Evolutionary conservation across 2,888 invertebrate species (phyloP).

Genomic region (Dichetophora obliterata): DNA sequence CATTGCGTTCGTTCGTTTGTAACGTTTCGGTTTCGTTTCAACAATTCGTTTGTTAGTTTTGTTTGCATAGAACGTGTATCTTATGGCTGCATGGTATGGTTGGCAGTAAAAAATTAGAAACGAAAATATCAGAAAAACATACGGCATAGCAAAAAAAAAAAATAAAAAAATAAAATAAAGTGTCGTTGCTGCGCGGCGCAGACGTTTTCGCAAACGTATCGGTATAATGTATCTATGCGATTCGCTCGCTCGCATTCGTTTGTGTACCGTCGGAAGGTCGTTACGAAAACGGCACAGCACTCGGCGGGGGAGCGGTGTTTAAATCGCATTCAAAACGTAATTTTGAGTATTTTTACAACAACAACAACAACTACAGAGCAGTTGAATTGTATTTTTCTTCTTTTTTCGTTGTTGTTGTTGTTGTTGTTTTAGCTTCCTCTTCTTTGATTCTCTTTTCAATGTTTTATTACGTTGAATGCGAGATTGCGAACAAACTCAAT

Average conservation of each 20-base stretch:
- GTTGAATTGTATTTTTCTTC: conserved; percentile 28
- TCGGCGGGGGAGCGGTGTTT: conserved; percentile 6
- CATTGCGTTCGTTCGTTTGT: conserved; percentile 32
- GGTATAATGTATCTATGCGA: conserved; percentile 8
- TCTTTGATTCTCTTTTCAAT: conserved; percentile 43
- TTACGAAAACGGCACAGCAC: background rate
- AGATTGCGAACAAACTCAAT: conserved; percentile 43
- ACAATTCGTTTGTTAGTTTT: conserved; percentile 39
- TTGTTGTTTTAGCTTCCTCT: conserved; percentile 41
- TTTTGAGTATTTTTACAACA: conserved; percentile 35
- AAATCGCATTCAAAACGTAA: conserved; percentile 34
- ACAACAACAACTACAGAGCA: conserved; percentile 5
- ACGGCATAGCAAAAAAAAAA: background rate
- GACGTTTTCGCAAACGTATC: conserved; percentile 20
- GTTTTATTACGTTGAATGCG: conserved; percentile 43
- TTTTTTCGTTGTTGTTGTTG: conserved; percentile 40
- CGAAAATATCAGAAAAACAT: background rate
- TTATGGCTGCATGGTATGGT: background rate
- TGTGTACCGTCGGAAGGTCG: conserved; percentile 2
- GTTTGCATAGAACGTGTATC: conserved; percentile 40
- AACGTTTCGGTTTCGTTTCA: conserved; percentile 27
- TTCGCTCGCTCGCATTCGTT: conserved; percentile 27
- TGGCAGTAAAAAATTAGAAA: background rate
- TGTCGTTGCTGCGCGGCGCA: conserved; percentile 25
- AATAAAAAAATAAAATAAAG: background rate